A percentile compares a stretch with the other conserved stretches of the same genome.
Conservation (phyloP, 2,888 invertebrate species). For the Watsonalla binaria region DNA sequence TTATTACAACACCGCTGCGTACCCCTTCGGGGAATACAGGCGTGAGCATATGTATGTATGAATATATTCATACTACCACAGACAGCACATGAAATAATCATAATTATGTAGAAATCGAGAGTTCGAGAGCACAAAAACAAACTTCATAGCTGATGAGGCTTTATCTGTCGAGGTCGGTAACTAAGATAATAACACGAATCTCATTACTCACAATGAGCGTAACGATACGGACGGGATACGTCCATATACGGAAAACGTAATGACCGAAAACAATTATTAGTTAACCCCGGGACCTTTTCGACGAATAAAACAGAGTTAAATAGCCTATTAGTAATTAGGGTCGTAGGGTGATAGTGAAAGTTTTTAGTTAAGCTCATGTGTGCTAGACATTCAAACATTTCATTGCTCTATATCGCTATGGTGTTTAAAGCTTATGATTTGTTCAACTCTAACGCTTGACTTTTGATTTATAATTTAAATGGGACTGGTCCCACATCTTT, state of each 20-base stretch:
- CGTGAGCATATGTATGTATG: no score
- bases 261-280: constrained; percentile 48
- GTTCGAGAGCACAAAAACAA: neutral
- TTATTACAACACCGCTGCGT: no score
- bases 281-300: constrained; percentile 37
- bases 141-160: neutral
- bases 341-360: constrained; percentile 2
- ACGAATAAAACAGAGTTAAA: constrained; percentile 35
- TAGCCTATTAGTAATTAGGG: constrained; percentile 39
- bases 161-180: constrained; percentile 5
- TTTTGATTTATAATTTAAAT: no score
- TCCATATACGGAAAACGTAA: constrained; percentile 32
- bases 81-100: no score
- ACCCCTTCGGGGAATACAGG: no score
- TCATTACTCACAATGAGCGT: constrained; percentile 39
- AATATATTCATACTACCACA: no score
- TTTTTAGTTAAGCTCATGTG: neutral
- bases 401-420: no score
- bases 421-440: no score
- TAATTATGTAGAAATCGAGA: no score
- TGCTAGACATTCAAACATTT: neutral
- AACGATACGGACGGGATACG: constrained; percentile 36
- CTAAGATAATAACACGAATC: constrained; percentile 37
- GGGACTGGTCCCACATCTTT: no score
- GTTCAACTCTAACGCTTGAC: no score